These are phyloP conservation scores for Smittia sp. DNA, from an alignment of 2,888 invertebrate genomes.

Conservation along the genomic window DNA sequence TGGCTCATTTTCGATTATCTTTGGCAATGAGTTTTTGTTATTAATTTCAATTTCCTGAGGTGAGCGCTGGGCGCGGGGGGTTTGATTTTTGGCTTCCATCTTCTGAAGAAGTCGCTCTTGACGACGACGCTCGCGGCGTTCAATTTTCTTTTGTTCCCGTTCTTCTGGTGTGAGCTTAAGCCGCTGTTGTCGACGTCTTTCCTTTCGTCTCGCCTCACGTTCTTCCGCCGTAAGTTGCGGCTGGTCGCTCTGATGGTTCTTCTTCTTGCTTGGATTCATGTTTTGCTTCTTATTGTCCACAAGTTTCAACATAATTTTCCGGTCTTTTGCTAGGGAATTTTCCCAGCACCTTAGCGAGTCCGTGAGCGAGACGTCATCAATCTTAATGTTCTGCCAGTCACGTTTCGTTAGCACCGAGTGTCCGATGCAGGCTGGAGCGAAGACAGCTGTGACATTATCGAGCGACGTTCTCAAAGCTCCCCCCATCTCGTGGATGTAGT, in stretches of 20 bases:
- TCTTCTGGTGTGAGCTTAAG: slow-evolving; percentile 33
- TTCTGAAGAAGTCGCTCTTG: slow-evolving; percentile 36
- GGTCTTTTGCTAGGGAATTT: slow-evolving; percentile 52
- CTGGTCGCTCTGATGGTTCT: slow-evolving; percentile 31
- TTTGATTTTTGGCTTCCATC: slow-evolving; percentile 34
- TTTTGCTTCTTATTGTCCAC: slow-evolving; percentile 45
- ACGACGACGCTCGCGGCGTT: slow-evolving; percentile 28
- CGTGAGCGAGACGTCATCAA: slow-evolving; percentile 79
- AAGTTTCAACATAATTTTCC: slow-evolving; percentile 33
- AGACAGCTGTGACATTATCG: slow-evolving; percentile 81
- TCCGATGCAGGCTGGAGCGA: slow-evolving; percentile 90
- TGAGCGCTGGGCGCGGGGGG: slow-evolving; percentile 39
- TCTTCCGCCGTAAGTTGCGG: slow-evolving; percentile 28
- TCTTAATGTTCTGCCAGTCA: slow-evolving; percentile 82
- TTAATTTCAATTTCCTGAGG: slow-evolving; percentile 40
- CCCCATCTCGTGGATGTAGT: slow-evolving; percentile 88
- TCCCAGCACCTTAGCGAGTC: slow-evolving; percentile 90
- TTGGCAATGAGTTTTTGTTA: slow-evolving; percentile 41
- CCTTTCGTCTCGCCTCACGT: slow-evolving; percentile 38
- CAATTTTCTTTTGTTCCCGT: slow-evolving; percentile 17
- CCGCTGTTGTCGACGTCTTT: slow-evolving; percentile 29
- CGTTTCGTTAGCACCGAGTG: slow-evolving; percentile 84
- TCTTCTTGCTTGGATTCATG: slow-evolving; percentile 40
- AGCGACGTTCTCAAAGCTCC: slow-evolving; percentile 78
- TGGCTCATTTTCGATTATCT: slow-evolving; percentile 43